Percentiles rank a stretch among this genome's conserved stretches.
Evolutionary conservation across 92 coral and sea anemone genomes (phyloP).

Genomic region (Porites evermanni): DNA sequence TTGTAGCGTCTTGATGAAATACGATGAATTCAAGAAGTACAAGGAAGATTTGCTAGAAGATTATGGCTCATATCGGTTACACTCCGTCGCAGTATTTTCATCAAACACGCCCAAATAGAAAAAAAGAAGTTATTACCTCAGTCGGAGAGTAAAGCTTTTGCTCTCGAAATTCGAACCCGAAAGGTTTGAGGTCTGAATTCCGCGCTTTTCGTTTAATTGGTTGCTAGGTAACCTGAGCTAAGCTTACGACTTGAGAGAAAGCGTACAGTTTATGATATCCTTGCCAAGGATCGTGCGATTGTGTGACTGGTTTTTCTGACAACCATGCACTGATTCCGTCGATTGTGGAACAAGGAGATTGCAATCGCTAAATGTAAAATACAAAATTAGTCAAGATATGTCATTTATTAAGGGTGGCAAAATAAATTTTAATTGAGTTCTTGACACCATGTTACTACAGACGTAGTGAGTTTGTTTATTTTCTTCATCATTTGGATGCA

Average conservation of each 20-base stretch:
- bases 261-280: background rate
- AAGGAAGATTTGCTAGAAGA: slow-evolving; percentile 2
- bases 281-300: background rate
- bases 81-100: slow-evolving; percentile 3
- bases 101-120: background rate
- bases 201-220: background rate
- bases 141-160: background rate
- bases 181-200: background rate
- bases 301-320: background rate
- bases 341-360: background rate
- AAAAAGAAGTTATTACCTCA: background rate
- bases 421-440: background rate
- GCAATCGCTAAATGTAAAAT: background rate
- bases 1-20: slow-evolving; percentile 35
- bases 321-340: background rate
- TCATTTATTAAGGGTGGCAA: background rate
- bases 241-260: background rate
- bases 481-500: too few species aligned
- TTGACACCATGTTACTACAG: background rate
- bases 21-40: background rate
- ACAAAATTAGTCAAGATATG: background rate
- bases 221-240: slow-evolving; percentile 1
- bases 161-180: background rate
- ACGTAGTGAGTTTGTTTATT: too few species aligned
- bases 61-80: slow-evolving; percentile 1